Conservation (phyloP, 2,113 vertebrate genomes). For the Eidolon helvum region DNA sequence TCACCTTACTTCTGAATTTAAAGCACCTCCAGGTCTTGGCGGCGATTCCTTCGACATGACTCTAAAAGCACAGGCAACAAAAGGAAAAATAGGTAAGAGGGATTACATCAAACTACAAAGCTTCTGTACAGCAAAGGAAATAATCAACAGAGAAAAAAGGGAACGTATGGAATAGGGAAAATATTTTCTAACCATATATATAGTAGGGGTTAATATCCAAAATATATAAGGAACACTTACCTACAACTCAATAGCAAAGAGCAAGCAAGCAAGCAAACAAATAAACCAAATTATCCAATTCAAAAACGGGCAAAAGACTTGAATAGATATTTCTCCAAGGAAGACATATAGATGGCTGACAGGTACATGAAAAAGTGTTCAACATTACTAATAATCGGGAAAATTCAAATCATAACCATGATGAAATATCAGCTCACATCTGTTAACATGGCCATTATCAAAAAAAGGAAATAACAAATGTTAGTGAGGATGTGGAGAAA, state of each 20-base stretch:
- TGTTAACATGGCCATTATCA: not conserved
- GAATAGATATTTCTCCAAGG: not conserved
- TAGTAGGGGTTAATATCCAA: not conserved
- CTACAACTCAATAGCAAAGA: not conserved
- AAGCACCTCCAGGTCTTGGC: not conserved
- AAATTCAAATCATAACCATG: not conserved
- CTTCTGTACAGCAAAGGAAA: not conserved
- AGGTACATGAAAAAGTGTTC: not conserved
- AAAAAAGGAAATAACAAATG: not conserved
- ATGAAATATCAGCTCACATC: not conserved
- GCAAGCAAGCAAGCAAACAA: not conserved
- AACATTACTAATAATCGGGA: not conserved
- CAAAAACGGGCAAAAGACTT: not conserved
- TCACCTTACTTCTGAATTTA: not conserved
- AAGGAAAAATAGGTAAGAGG: not conserved
- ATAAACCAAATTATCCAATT: not conserved
- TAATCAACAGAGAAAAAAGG: not conserved
- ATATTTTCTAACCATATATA: not conserved
- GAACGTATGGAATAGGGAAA: not conserved
- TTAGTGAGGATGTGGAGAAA: not conserved
- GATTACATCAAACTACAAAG: not conserved
- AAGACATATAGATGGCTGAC: not conserved
- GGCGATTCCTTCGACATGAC: not conserved
- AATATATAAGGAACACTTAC: not conserved
- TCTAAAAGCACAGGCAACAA: not conserved